These are phyloP conservation scores for Epinephelus fuscoguttatus DNA, from an alignment of 2,113 vertebrate genomes.

Conservation along the genomic window DNA sequence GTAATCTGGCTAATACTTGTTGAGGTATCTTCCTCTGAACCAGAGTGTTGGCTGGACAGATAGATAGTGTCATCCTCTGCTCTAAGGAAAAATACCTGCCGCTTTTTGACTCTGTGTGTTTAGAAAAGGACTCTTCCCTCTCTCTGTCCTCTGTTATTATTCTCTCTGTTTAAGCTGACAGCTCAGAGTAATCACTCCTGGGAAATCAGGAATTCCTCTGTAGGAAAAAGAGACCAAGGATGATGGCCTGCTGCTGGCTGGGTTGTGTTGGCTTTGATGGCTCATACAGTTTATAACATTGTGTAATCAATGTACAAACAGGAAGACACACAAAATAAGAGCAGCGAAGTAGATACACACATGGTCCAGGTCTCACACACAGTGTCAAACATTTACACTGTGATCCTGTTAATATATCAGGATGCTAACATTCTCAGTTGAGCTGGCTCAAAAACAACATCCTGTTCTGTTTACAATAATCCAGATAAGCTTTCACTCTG, in stretches of 20 bases:
- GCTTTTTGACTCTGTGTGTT: no score
- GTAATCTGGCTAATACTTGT: no score
- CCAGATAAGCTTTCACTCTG: background rate
- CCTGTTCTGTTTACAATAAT: background rate
- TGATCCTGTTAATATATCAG: background rate
- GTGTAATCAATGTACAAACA: background rate
- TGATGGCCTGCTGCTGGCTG: conserved; percentile 4
- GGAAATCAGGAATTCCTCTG: conserved; percentile 34
- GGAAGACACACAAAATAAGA: background rate
- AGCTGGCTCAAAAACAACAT: background rate
- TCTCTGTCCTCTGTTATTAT: no score
- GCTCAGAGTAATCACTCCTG: conserved; percentile 21
- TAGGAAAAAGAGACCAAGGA: background rate
- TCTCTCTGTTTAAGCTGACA: background rate
- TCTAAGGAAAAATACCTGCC: no score
- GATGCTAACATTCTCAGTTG: background rate
- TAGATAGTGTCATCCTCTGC: no score
- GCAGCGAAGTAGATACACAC: background rate
- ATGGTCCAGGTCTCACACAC: background rate
- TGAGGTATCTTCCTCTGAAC: no score
- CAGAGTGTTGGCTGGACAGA: no score
- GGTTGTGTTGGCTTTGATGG: background rate
- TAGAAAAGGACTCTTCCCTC: no score
- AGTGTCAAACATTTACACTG: background rate
- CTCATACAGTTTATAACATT: background rate